phyloP scores from a whole-genome alignment of 2,797 vertebrate genomes.

The Brachyrhaphis roseni region DNA sequence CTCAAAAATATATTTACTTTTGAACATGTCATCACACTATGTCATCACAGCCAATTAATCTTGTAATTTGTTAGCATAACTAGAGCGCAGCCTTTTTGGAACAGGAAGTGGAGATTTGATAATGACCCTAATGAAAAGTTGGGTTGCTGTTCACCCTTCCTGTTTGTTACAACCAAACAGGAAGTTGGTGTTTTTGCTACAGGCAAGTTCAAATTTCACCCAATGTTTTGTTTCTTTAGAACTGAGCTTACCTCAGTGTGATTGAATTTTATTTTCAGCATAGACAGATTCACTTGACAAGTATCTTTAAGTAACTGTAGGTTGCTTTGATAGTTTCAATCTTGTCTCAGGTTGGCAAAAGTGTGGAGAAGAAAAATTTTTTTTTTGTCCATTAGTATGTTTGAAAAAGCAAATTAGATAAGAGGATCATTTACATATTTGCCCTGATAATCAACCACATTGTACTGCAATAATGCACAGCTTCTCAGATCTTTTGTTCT shows the following conservation, averaged over 20 bases:
- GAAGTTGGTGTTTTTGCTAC: not conserved
- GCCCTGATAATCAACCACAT: not conserved
- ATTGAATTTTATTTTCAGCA: not conserved
- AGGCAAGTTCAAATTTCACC: not conserved
- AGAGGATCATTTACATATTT: constrained; percentile 1
- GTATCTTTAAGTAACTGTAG: not conserved
- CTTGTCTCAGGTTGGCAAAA: not conserved
- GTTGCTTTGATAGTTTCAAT: not conserved
- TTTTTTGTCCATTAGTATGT: not conserved
- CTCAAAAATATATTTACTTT: no score
- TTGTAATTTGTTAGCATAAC: not conserved
- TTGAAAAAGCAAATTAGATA: not conserved
- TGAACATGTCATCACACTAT: not conserved
- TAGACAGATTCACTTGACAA: not conserved
- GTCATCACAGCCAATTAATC: not conserved
- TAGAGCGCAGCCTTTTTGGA: not conserved
- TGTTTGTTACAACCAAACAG: not conserved
- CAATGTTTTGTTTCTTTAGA: not conserved
- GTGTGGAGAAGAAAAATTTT: not conserved
- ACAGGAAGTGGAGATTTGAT: not conserved
- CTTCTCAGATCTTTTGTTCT: constrained; percentile 18
- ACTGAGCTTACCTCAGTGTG: not conserved
- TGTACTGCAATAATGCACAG: not conserved
- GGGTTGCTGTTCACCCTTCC: not conserved
- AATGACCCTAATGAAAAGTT: not conserved